These are phyloP conservation scores for Vesta saturnalis DNA, from an alignment of 2,888 invertebrate genomes.

Conservation along the genomic window DNA sequence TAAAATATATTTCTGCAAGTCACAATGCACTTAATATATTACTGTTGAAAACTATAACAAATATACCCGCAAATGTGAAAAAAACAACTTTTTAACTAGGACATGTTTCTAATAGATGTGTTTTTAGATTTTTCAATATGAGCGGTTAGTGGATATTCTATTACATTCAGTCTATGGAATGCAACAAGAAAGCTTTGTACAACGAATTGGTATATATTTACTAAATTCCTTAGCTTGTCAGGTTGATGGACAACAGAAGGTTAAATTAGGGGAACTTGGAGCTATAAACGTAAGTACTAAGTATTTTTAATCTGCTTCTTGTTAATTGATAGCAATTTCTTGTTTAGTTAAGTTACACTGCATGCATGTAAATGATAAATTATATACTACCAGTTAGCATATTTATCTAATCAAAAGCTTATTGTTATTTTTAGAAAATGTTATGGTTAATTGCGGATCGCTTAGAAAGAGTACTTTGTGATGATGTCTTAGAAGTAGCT, in stretches of 20 bases:
- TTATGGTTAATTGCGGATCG: slow-evolving; percentile 86
- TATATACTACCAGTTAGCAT: too few species aligned
- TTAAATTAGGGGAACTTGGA: slow-evolving; percentile 88
- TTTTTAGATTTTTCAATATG: slow-evolving; percentile 86
- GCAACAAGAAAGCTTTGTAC: slow-evolving; percentile 91
- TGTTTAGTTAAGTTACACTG: too few species aligned
- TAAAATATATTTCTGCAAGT: too few species aligned
- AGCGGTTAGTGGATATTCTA: slow-evolving; percentile 84
- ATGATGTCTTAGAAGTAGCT: slow-evolving; percentile 96
- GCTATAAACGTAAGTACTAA: slow-evolving; percentile 76
- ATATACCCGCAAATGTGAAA: too few species aligned
- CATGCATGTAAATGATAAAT: too few species aligned
- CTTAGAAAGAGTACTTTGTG: slow-evolving; percentile 79
- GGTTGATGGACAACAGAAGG: slow-evolving; percentile 93
- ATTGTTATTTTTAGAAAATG: slow-evolving; percentile 73
- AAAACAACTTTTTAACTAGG: too few species aligned
- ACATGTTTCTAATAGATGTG: not conserved
- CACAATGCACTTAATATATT: too few species aligned
- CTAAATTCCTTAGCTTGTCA: slow-evolving; percentile 96
- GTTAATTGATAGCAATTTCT: too few species aligned
- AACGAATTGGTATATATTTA: slow-evolving; percentile 93
- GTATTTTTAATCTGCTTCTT: too few species aligned
- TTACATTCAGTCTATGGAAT: slow-evolving; percentile 83
- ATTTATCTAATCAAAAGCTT: too few species aligned
- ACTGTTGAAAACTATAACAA: too few species aligned